Conservation (phyloP, 2,113 vertebrate species). For the Hystrix cristata region DNA sequence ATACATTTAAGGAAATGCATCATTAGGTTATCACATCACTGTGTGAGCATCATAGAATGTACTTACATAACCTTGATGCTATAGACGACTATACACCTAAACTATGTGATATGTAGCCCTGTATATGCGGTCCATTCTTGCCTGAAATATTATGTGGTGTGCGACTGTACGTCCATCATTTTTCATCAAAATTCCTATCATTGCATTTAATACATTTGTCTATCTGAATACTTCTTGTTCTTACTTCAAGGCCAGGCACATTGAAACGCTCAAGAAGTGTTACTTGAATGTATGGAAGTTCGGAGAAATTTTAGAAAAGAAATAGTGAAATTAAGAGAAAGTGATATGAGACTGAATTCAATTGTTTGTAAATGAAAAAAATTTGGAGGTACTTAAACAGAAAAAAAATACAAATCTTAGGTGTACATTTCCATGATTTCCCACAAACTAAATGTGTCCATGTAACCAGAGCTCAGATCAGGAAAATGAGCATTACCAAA, state of each 20-base stretch:
- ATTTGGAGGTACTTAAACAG: conserved; percentile 9
- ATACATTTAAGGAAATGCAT: not conserved
- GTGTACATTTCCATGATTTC: not conserved
- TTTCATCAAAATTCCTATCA: not conserved
- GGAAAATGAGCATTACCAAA: conserved; percentile 7
- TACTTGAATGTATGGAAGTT: conserved; percentile 2
- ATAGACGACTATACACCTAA: not conserved
- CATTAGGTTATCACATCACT: not conserved
- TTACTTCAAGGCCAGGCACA: not conserved
- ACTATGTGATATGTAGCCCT: not conserved
- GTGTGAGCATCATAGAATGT: not conserved
- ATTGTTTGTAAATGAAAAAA: not conserved
- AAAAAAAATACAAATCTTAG: not conserved
- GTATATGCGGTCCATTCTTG: not conserved
- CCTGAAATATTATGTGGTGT: not conserved
- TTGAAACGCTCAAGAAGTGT: not conserved
- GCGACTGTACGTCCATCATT: not conserved
- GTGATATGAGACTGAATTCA: not conserved
- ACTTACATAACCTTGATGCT: not conserved
- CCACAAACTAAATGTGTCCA: not conserved
- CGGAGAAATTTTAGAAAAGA: conserved; percentile 13
- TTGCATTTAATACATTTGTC: not conserved
- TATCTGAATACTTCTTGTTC: not conserved
- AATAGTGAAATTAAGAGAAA: conserved; percentile 32
- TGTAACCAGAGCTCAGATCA: not conserved